phyloP scores from a whole-genome alignment of 2,888 invertebrate species.

The Ormyrus pomaceus region DNA sequence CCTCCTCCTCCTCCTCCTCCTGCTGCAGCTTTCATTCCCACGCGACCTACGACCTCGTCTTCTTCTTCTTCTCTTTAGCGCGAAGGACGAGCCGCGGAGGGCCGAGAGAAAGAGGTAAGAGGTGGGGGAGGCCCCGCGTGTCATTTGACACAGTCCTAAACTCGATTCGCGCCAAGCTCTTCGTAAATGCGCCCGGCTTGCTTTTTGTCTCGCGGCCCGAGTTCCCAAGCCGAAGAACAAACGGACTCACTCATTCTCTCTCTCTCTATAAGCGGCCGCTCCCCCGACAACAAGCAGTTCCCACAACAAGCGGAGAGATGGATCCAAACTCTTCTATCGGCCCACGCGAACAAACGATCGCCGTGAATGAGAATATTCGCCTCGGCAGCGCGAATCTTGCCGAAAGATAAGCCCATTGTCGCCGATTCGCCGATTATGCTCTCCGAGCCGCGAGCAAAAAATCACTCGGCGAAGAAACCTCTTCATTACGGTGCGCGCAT shows the following conservation, averaged over 20 bases:
- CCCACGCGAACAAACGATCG: constrained; percentile 1
- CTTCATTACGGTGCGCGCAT: constrained; percentile 1
- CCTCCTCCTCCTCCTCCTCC: constrained; percentile 56
- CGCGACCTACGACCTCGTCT: constrained; percentile 68
- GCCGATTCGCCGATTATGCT: constrained; percentile 15
- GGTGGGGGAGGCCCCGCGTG: constrained; percentile 58
- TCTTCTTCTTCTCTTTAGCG: constrained; percentile 41
- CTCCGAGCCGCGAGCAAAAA: neutral
- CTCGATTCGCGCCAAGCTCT: constrained; percentile 71
- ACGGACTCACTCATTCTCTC: constrained; percentile 59
- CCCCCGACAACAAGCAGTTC: constrained; percentile 50
- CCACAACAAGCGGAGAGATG: constrained; percentile 52
- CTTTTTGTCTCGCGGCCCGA: constrained; percentile 45
- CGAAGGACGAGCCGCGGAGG: constrained; percentile 19
- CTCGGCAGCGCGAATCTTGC: constrained; percentile 66
- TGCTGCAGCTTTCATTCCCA: constrained; percentile 64
- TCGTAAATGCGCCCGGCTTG: constrained; percentile 61
- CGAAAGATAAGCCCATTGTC: constrained; percentile 68
- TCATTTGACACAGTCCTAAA: constrained; percentile 75
- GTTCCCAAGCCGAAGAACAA: constrained; percentile 73
- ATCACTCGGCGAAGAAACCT: neutral
- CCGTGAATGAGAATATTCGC: constrained; percentile 61
- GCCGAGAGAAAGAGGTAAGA: constrained; percentile 41
- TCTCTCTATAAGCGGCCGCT: constrained; percentile 20
- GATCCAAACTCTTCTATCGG: constrained; percentile 50